Base-by-base conservation (phyloP, 2,888 invertebrate species). In the Horisme vitalbata region DNA sequence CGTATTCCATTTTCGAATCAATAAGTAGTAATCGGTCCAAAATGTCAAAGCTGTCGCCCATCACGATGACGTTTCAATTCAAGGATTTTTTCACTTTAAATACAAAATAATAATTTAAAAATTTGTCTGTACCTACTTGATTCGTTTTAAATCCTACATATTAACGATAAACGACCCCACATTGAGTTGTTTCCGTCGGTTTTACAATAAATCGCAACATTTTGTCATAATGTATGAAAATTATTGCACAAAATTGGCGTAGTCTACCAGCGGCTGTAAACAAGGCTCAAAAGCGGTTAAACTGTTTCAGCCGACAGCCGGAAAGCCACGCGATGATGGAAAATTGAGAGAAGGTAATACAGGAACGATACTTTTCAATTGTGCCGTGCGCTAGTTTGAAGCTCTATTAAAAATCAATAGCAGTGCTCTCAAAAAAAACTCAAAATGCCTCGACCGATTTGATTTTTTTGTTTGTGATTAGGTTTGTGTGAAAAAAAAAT, bases 191-290 rank as follows among this genome's bases (percentile, higher is more conserved):
- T 10, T 28, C 28, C 28, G 28, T 30, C 14, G 9, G 18, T 34
- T 23, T 12, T n/a, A 21, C 2, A n/a, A 23, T 13, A 34, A 34
- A 34, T 12, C 11, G 23, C 12, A n/a, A 3, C 11, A 32, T 34
- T 34, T 30, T 39, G 39, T 9, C 27, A 12, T 21, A 38, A 38
- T 34, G 23, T 27, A 45, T 38, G 45, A 45, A 53, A 52, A 58
- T 54, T 52, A 63, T 65, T 65, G 59, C 41, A 46, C 44, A 37
- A 61, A 63, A 63, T 62, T 53, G 60, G 58, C 41, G 33, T 44
- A 48, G 38, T 39, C 27, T 27, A 28, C 10, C n/a, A 39, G 41
- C 20, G 44, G 48, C 39, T 49, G 36, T 49, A 62, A 65, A 63
- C 57, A 57, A 57, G 61, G 44, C 47, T 58, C 46, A 33, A 59